Conservation (phyloP, 2,888 invertebrate species). For the Cataglyphis livida region DNA sequence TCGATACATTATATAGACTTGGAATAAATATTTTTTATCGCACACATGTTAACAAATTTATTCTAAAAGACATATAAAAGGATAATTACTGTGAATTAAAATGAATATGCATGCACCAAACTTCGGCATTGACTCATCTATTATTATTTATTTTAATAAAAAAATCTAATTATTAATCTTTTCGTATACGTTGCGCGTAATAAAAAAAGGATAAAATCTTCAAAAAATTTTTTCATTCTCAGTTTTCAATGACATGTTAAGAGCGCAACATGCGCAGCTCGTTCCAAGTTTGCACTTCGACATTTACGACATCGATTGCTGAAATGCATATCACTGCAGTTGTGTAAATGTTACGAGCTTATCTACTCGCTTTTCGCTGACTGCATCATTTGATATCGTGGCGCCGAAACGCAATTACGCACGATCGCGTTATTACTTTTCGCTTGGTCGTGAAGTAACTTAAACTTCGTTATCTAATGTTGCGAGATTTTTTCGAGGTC, state of each 20-base stretch:
- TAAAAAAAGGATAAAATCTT: background rate
- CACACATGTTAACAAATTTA: too few relatives aligned
- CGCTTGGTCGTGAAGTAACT: background rate
- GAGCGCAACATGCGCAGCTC: background rate
- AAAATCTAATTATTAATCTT: background rate
- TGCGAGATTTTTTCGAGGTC: conserved; percentile 23
- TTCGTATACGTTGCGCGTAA: background rate
- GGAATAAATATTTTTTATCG: too few relatives aligned
- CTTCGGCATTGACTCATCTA: background rate
- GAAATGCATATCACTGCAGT: conserved; percentile 21
- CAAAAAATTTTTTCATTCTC: background rate
- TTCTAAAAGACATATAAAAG: background rate
- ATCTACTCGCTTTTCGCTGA: conserved; percentile 28
- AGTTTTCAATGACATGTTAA: background rate
- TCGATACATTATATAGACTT: too few relatives aligned
- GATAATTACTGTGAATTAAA: background rate
- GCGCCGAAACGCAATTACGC: conserved; percentile 30
- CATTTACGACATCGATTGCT: conserved; percentile 18
- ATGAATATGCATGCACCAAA: background rate
- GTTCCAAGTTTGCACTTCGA: background rate
- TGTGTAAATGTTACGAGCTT: conserved; percentile 26
- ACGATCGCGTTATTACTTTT: conserved; percentile 39
- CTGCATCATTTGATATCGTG: conserved; percentile 18
- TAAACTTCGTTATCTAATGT: conserved; percentile 33
- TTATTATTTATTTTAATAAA: background rate